A percentile compares a stretch with the other conserved stretches of the same genome.
These are phyloP conservation scores for Stichodactyla mertensii DNA, from an alignment of 64 coral and sea anemone genomes.

Conservation along the genomic window DNA sequence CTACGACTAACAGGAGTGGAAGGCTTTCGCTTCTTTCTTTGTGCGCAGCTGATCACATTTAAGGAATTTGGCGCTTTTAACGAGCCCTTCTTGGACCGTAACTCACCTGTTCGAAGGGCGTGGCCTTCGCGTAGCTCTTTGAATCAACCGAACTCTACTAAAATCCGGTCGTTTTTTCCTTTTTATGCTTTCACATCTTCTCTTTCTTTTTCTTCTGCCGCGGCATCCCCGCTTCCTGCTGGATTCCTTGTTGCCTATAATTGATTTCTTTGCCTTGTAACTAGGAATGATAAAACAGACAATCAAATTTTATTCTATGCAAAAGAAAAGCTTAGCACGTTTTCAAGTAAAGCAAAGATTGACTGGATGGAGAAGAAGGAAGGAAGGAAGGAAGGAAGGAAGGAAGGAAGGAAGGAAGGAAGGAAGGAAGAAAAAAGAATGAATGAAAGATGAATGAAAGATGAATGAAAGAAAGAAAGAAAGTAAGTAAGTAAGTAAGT, in stretches of 20 bases:
- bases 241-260: neutral
- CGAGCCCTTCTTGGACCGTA: neutral
- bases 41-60: no score
- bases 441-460: neutral
- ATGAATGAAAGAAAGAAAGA: no score
- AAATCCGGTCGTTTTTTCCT: neutral
- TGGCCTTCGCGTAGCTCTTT: neutral
- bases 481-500: no score
- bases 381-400: neutral
- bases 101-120: neutral
- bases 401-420: neutral
- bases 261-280: slow-evolving; percentile 19
- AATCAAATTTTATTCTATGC: no score
- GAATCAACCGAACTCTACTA: slow-evolving; percentile 7
- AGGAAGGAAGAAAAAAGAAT: neutral
- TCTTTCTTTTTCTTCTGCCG: slow-evolving; percentile 22
- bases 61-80: no score
- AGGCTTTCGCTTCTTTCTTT: no score
- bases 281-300: neutral
- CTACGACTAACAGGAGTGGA: no score
- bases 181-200: neutral
- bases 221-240: neutral
- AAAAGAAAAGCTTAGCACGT: no score
- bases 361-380: neutral
- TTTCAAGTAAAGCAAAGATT: no score